These are phyloP conservation scores for Sterrhoptilus dennistouni DNA, from an alignment of 2,113 vertebrate genomes.

Conservation along the genomic window DNA sequence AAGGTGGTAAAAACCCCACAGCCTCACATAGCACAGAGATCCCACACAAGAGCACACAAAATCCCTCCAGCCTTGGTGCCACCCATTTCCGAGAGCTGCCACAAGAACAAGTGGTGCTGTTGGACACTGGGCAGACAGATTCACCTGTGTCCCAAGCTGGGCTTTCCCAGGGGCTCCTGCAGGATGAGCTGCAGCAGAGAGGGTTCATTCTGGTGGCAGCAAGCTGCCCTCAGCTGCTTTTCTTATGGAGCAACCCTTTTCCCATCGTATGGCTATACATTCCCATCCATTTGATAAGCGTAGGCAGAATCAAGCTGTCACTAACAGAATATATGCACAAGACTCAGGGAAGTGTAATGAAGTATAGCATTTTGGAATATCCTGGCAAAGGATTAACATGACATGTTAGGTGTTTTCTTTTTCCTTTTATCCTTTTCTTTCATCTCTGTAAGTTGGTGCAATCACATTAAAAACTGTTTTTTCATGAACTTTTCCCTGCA, in stretches of 20 bases:
- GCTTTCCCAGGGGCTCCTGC: background rate
- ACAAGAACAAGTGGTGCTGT: background rate
- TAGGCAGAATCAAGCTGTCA: slow-evolving; percentile 38
- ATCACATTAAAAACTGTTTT: background rate
- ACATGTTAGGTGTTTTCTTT: background rate
- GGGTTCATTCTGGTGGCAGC: background rate
- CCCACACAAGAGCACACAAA: fast-evolving
- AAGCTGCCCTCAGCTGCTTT: background rate
- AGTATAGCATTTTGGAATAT: background rate
- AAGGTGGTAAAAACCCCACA: background rate
- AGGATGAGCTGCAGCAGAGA: background rate
- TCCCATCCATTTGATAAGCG: background rate
- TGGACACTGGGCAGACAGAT: background rate
- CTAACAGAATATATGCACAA: slow-evolving; percentile 6
- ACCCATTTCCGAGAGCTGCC: background rate
- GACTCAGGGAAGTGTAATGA: background rate
- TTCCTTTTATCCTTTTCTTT: slow-evolving; percentile 32
- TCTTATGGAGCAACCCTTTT: background rate
- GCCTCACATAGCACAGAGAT: background rate
- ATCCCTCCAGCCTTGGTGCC: background rate
- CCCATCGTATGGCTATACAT: background rate
- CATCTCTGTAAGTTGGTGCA: background rate
- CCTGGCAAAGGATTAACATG: background rate
- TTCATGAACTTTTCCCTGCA: background rate
- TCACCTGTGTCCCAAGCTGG: background rate